These are phyloP conservation scores for Boulengeromyrus knoepffleri DNA, from an alignment of 2,113 vertebrate genomes.

Conservation along the genomic window DNA sequence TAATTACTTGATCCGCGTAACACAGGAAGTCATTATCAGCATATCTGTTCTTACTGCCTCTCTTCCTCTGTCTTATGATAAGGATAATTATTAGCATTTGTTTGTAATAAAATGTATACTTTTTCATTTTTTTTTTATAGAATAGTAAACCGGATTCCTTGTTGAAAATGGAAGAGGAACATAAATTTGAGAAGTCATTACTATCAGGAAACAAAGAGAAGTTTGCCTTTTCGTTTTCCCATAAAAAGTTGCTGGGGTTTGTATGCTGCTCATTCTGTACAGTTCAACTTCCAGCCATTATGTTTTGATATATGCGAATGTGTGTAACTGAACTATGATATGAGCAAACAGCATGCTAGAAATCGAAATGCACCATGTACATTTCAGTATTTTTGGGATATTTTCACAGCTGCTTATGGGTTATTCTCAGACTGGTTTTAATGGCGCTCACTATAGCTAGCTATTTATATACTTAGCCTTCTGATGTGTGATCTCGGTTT, in stretches of 20 bases:
- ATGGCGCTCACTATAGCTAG: not conserved
- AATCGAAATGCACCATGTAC: not conserved
- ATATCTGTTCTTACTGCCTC: not conserved
- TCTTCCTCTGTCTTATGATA: not conserved
- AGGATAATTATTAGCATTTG: not conserved
- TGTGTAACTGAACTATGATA: not conserved
- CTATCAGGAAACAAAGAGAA: constrained; percentile 79
- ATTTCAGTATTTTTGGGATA: not conserved
- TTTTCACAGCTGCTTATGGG: not conserved
- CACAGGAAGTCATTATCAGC: not conserved
- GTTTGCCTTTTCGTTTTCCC: constrained; percentile 89
- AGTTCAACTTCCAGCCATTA: not conserved
- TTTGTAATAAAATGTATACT: not conserved
- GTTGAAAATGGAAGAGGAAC: constrained; percentile 96
- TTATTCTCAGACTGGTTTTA: not conserved
- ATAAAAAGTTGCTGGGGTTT: constrained; percentile 84
- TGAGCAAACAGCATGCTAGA: not conserved
- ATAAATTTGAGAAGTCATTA: constrained; percentile 77
- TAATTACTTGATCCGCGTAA: not conserved
- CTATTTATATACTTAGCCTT: not conserved
- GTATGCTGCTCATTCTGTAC: constrained; percentile 34
- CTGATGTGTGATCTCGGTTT: not conserved
- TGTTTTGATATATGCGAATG: not conserved
- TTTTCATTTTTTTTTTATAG: constrained; percentile 56
- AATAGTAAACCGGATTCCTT: constrained; percentile 97